Conservation (phyloP, 2,888 invertebrate genomes). For the Myopa tessellatipennis region DNA sequence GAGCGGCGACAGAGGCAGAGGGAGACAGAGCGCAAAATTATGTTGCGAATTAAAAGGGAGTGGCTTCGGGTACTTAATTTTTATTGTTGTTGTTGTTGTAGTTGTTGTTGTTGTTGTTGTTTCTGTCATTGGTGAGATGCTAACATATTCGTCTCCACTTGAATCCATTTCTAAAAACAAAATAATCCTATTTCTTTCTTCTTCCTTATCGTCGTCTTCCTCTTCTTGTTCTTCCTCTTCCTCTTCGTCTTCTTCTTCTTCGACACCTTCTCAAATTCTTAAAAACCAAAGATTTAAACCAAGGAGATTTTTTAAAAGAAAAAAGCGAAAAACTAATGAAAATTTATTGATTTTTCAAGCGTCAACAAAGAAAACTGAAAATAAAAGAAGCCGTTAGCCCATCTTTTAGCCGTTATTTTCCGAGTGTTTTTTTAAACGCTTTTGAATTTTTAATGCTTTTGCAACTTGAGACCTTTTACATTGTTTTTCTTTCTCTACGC, state of each 20-base stretch:
- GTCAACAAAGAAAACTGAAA: neutral
- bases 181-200: neutral
- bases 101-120: neutral
- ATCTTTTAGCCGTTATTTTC: neutral
- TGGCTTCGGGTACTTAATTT: conserved; percentile 35
- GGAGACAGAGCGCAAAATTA: neutral
- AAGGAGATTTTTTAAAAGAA: neutral
- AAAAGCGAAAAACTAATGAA: neutral
- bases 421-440: neutral
- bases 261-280: neutral
- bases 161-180: neutral
- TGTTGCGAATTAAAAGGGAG: conserved; percentile 45
- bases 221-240: neutral
- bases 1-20: too few relatives aligned
- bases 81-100: neutral
- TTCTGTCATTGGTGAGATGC: neutral
- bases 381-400: neutral
- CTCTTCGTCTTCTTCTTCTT: neutral
- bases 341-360: neutral
- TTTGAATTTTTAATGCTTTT: neutral
- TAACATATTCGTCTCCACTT: neutral
- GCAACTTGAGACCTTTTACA: neutral
- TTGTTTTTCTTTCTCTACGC: conserved; percentile 11
- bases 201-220: neutral
- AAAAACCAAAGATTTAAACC: neutral